Evolutionary conservation across 2,113 vertebrate species (phyloP).

Genomic region (Condylura cristata): DNA sequence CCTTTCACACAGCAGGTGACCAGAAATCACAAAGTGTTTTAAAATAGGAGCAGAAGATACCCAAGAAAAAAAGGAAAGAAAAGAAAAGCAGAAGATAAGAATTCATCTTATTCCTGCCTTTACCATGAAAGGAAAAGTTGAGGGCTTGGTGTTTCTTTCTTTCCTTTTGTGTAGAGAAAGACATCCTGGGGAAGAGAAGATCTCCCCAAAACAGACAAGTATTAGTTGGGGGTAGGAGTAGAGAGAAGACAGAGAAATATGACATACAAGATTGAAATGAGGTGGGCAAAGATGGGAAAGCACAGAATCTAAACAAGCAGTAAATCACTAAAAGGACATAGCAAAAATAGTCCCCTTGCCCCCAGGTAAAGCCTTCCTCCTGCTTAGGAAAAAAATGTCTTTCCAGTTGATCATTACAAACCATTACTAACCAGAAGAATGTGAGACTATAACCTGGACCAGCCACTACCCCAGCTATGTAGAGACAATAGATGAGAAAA

Average conservation of each 20-base stretch:
- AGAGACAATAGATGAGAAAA: neutral
- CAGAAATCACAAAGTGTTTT: neutral
- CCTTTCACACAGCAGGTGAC: neutral
- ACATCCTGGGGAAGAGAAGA: neutral
- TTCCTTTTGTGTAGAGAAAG: neutral
- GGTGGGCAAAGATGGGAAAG: rapidly evolving
- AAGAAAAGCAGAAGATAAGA: neutral
- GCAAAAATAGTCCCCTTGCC: neutral
- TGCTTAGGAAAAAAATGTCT: neutral
- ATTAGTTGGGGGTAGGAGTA: neutral
- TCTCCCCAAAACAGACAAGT: neutral
- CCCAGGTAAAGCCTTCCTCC: neutral
- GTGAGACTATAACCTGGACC: neutral
- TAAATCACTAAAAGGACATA: neutral
- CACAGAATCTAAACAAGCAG: neutral
- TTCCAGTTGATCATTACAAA: neutral
- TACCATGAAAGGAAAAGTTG: neutral
- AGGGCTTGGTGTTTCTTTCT: neutral
- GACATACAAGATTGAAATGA: neutral
- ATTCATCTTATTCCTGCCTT: neutral
- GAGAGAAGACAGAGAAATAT: neutral
- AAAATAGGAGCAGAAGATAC: neutral
- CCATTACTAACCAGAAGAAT: neutral
- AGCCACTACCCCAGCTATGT: neutral
- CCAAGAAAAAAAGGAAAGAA: neutral